Evolutionary conservation across 2,797 vertebrate species (phyloP).

Genomic region (Phoxinus dragarum): DNA sequence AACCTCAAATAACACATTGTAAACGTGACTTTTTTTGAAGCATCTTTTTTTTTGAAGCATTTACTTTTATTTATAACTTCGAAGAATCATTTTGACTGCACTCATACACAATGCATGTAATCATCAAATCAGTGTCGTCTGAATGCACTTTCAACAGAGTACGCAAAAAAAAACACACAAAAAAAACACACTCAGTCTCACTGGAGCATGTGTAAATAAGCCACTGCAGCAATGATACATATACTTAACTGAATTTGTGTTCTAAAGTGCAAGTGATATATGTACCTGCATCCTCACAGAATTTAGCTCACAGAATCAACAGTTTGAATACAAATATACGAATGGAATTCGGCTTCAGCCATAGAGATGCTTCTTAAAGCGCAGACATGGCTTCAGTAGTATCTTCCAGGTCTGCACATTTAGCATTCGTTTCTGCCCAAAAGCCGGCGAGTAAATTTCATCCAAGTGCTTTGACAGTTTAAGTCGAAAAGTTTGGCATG

Average conservation of each 20-base stretch:
- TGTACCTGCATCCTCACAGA: background rate
- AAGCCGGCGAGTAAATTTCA: constrained; percentile 33
- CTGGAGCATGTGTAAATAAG: background rate
- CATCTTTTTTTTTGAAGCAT: background rate
- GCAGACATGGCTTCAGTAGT: background rate
- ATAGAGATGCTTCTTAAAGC: background rate
- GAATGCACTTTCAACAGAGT: background rate
- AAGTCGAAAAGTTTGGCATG: constrained; percentile 49
- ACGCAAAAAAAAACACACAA: background rate
- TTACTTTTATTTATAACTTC: background rate
- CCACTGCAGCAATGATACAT: background rate
- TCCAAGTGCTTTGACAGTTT: constrained; percentile 35
- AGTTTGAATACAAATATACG: background rate
- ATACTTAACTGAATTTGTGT: background rate
- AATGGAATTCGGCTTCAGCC: background rate
- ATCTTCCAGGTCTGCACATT: background rate
- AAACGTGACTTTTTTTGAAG: background rate
- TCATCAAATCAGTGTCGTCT: background rate
- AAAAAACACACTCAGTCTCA: no score
- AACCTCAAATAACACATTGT: background rate
- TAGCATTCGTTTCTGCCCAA: constrained; percentile 12
- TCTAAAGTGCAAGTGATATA: background rate
- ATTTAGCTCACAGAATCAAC: background rate
- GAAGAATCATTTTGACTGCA: background rate
- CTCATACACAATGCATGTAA: background rate